These are phyloP conservation scores for Drosophila mettleri DNA, from an alignment of 2,888 invertebrate species.

Conservation along the genomic window DNA sequence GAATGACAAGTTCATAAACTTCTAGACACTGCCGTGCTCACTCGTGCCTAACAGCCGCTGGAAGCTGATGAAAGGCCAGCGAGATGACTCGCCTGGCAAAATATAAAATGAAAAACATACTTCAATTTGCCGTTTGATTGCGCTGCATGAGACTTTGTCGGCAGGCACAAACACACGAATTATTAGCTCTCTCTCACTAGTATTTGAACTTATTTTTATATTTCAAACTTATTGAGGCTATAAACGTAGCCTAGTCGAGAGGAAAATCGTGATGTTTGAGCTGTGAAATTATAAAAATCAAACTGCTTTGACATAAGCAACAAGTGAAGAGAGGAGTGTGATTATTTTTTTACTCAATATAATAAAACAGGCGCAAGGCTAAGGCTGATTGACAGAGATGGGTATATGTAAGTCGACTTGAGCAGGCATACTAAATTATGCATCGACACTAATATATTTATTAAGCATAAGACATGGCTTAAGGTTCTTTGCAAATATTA, in stretches of 20 bases:
- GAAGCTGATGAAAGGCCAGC: slow-evolving; percentile 15
- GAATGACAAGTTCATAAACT: slow-evolving; percentile 71
- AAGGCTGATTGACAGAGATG: not conserved
- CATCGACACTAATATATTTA: too few relatives aligned
- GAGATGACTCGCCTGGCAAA: not conserved
- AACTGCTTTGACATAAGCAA: slow-evolving; percentile 3
- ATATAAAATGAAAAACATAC: slow-evolving; percentile 26
- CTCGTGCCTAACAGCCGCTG: slow-evolving; percentile 40
- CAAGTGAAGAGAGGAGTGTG: not conserved
- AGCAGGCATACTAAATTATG: too few relatives aligned
- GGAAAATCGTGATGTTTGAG: slow-evolving; percentile 19
- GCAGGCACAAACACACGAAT: slow-evolving; percentile 4
- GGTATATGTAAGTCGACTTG: too few relatives aligned
- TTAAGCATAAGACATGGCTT: too few relatives aligned
- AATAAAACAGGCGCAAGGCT: not conserved
- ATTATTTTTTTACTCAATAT: not conserved
- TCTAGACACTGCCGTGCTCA: slow-evolving; percentile 28
- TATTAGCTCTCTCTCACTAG: slow-evolving; percentile 12
- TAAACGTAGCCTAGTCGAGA: slow-evolving; percentile 23
- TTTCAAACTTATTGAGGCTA: slow-evolving; percentile 10
- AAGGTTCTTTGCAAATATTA: not conserved
- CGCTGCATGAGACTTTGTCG: slow-evolving; percentile 34
- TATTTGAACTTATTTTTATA: slow-evolving; percentile 26
- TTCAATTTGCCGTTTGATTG: slow-evolving; percentile 56
- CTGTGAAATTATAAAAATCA: not conserved